Evolutionary conservation across 1,140 invertebrate species (phyloP).

Genomic region (Olivierus martensii): DNA sequence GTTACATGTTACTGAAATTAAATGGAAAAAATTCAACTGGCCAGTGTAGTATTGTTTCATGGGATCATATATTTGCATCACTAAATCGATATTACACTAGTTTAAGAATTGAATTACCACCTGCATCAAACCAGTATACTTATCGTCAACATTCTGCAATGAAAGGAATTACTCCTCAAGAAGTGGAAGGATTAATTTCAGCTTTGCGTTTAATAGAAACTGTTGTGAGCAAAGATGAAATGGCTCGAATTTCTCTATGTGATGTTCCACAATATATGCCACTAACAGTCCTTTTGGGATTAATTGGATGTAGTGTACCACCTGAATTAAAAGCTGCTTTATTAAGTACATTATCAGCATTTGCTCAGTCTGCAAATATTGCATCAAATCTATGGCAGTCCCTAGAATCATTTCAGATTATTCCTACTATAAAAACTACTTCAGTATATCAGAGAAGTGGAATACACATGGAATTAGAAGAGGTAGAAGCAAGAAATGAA

Average conservation of each 20-base stretch:
- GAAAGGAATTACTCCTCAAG: conserved; percentile 59
- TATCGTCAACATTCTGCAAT: conserved; percentile 44
- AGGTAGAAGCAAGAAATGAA: conserved; percentile 78
- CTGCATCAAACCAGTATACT: conserved; percentile 36
- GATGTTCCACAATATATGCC: conserved; percentile 77
- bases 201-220: conserved; percentile 60
- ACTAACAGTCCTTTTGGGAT: conserved; percentile 58
- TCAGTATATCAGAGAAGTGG: conserved; percentile 43
- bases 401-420: conserved; percentile 60
- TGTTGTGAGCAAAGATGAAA: conserved; percentile 59
- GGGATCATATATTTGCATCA: conserved; percentile 80
- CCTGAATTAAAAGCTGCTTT: conserved; percentile 70
- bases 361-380: conserved; percentile 57
- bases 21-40: conserved; percentile 37
- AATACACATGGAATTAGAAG: conserved; percentile 45
- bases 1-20: conserved; percentile 72
- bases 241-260: conserved; percentile 59
- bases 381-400: conserved; percentile 62
- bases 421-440: conserved; percentile 20
- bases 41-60: conserved; percentile 43
- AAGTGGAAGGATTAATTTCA: conserved; percentile 71
- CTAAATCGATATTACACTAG: conserved; percentile 52
- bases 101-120: conserved; percentile 48
- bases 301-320: conserved; percentile 72
- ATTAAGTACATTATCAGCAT: conserved; percentile 53